Base-by-base conservation (phyloP, 2,797 vertebrate species). In the Megaceryle alcyon region DNA sequence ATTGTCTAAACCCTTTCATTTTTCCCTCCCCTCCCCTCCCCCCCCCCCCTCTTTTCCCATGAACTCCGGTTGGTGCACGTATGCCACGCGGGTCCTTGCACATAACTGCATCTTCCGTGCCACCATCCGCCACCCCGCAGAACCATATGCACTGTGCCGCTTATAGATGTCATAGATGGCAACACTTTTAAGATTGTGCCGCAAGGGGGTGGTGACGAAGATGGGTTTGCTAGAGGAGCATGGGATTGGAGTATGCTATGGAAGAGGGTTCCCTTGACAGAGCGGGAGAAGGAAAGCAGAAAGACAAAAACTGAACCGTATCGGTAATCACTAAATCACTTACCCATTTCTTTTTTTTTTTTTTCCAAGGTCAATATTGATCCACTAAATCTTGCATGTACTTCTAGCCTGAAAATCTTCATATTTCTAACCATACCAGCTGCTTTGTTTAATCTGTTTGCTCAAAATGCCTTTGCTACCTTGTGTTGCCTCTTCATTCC, bases 201-300 rank as follows among this genome's bases (percentile, higher is more conserved):
- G 23, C 99, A 99, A 98, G 99, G 98, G 96, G 99, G 99, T 98
- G 99, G 99, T 97, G 99, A 99, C 95, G 92, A 98, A 98, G 98
- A 99, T 97, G 99, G 99, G 98, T 99, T 98, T 97, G 99, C 99
- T 98, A 98, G 99, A 98, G 99, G 99, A 98, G 99, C 99, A 70
- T 99, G 99, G 99, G 99, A 99, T 97, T 99, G 99, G 99, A 99
- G 99, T 98, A 99, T 99, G 99, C 98, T 99, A 97, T 99, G 99
- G 99, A 99, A 99, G 98, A 99, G 99, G 96, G 98, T 99, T 92
- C 99, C 99, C 91, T 98, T 99, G 97, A 98, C 98, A 97, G 97
- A 98, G 94, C 98, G 88, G 97, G 99, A 99, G 98, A 99, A 99
- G 98, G 98, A 97, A 77, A 97, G 95, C 95, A 99, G 99, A 99